Percentiles rank a stretch among this genome's conserved stretches.
Evolutionary conservation across 2,888 invertebrate species (phyloP).

Genomic region (Nephrotoma appendiculata): DNA sequence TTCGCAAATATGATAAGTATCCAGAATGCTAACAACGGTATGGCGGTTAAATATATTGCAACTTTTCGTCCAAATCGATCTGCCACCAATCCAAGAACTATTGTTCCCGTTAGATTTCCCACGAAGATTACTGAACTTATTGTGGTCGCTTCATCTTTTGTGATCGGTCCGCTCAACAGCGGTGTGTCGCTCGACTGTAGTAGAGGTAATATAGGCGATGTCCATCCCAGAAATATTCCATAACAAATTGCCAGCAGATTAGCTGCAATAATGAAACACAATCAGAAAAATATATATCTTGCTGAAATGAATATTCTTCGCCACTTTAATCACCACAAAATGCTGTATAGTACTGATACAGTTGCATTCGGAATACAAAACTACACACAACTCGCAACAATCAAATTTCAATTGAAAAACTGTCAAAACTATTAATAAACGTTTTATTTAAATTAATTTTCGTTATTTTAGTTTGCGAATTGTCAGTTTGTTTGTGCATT

Average conservation of each 20-base stretch:
- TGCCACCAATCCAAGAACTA: slow-evolving; percentile 25
- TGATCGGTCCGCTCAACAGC: slow-evolving; percentile 22
- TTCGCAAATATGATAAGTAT: slow-evolving; percentile 8
- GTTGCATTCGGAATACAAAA: too few species aligned
- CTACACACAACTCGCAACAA: too few species aligned
- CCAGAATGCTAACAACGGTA: slow-evolving; percentile 14
- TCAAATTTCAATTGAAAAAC: too few species aligned
- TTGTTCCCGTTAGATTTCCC: slow-evolving; percentile 24
- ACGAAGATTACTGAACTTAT: slow-evolving; percentile 25
- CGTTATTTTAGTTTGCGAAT: too few species aligned
- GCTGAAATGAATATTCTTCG: too few species aligned
- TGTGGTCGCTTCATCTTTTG: slow-evolving; percentile 23
- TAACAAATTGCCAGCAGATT: slow-evolving; percentile 26
- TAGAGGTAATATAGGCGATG: slow-evolving; percentile 25
- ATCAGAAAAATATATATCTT: too few species aligned
- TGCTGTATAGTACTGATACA: too few species aligned
- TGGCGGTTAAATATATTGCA: slow-evolving; percentile 13
- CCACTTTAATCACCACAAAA: too few species aligned
- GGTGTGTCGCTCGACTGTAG: slow-evolving; percentile 21
- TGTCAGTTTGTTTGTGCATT: too few species aligned
- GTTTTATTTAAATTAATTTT: too few species aligned
- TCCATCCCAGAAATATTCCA: slow-evolving; percentile 28
- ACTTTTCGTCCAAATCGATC: slow-evolving; percentile 24
- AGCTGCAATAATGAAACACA: slow-evolving; percentile 12
- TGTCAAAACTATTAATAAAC: too few species aligned